Conservation (phyloP, 2,888 invertebrate genomes). For the Morpho deidamia region DNA sequence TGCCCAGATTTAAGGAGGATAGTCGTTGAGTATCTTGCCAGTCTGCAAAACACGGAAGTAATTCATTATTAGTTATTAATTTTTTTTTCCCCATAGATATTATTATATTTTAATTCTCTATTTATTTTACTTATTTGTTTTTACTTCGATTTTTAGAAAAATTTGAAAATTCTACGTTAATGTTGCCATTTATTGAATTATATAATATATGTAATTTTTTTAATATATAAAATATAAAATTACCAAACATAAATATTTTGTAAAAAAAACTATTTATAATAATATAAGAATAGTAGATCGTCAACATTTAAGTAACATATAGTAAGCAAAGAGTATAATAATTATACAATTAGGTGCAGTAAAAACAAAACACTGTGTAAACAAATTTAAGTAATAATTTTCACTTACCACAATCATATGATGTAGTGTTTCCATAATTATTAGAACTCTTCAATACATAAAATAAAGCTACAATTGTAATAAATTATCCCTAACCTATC, state of each 20-base stretch:
- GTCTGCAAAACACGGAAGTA: constrained; percentile 45
- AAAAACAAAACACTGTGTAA: constrained; percentile 20
- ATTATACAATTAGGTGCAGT: constrained; percentile 18
- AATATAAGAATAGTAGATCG: background rate
- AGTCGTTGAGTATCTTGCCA: constrained; percentile 68
- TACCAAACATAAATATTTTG: no score
- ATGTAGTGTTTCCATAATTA: constrained; percentile 16
- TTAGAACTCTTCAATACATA: constrained; percentile 21
- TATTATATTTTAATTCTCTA: no score
- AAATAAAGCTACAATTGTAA: constrained; percentile 16
- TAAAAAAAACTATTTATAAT: no score
- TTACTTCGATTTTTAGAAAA: no score
- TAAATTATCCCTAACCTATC: constrained; percentile 9
- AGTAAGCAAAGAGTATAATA: constrained; percentile 16
- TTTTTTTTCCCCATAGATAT: no score
- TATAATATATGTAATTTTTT: no score
- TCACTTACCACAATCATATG: constrained; percentile 27
- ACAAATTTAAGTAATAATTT: constrained; percentile 21
- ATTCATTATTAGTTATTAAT: background rate
- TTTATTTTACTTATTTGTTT: no score
- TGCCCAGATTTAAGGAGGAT: constrained; percentile 66
- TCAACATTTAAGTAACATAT: background rate
- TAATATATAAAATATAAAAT: no score
- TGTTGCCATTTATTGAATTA: no score
- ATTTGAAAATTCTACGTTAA: no score